Evolutionary conservation across 2,113 vertebrate species (phyloP).

Genomic region (Anthoscopus minutus): DNA sequence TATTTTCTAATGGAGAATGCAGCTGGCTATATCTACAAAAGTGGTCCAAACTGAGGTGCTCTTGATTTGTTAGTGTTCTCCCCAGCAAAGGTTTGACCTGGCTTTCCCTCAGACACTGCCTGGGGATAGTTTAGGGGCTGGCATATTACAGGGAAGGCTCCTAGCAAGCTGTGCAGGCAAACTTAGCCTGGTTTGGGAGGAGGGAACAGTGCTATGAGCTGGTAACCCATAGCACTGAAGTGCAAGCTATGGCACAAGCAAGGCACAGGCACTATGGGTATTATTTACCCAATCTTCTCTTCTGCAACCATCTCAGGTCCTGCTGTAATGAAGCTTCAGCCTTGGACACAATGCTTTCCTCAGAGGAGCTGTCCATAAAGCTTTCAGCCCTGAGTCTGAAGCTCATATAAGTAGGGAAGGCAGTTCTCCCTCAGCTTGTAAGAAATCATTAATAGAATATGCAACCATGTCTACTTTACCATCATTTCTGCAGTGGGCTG

Average conservation of each 20-base stretch:
- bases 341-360: background rate
- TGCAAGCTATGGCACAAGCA: background rate
- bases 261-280: background rate
- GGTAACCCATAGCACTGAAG: background rate
- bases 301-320: background rate
- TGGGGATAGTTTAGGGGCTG: background rate
- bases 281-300: background rate
- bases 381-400: background rate
- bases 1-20: background rate
- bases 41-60: background rate
- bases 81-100: background rate
- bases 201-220: background rate
- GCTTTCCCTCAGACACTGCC: background rate
- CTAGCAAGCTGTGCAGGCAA: background rate
- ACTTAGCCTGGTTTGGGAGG: background rate
- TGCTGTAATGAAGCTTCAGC: background rate
- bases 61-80: background rate
- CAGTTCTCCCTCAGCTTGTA: constrained; percentile 29
- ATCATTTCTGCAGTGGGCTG: constrained; percentile 43
- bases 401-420: background rate
- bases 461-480: background rate
- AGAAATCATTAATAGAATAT: constrained; percentile 49
- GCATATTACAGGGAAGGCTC: background rate
- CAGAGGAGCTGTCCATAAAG: background rate
- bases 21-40: background rate